Percentiles rank a stretch among this genome's conserved stretches.
phyloP scores from a whole-genome alignment of 2,113 vertebrate genomes.

The Clarias batrachus region DNA sequence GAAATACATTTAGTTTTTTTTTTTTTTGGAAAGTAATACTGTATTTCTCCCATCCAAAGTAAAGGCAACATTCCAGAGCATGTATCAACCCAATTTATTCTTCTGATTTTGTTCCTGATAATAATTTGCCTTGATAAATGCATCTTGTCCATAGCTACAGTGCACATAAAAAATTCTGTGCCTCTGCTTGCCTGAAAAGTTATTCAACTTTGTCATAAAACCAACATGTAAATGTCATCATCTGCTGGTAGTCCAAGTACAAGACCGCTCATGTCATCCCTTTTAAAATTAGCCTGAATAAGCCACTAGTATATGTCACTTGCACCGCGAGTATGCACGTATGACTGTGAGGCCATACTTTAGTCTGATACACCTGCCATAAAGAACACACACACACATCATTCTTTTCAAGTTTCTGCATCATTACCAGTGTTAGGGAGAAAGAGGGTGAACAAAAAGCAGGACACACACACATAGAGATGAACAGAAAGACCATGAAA shows the following conservation, averaged over 20 bases:
- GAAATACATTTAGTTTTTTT: background rate
- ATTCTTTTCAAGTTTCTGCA: background rate
- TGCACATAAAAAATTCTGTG: background rate
- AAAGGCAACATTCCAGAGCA: too few species aligned
- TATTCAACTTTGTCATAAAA: background rate
- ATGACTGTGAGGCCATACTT: background rate
- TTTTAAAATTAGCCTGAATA: background rate
- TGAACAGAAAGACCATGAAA: constrained; percentile 53
- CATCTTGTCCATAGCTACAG: background rate
- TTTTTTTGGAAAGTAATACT: background rate
- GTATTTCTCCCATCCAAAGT: background rate
- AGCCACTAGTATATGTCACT: background rate
- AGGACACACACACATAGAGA: background rate
- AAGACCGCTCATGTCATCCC: background rate
- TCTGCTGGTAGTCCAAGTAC: background rate
- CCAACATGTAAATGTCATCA: background rate
- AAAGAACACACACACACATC: background rate
- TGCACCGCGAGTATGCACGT: background rate
- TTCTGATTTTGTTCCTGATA: background rate
- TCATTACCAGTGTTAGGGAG: constrained; percentile 3
- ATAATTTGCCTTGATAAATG: background rate
- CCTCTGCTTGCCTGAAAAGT: background rate
- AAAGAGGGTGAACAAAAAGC: background rate
- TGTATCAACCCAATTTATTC: background rate
- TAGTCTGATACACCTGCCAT: background rate